A percentile compares a stretch with the other conserved stretches of the same genome.
Evolutionary conservation across 2,113 vertebrate genomes (phyloP).

Genomic region (Ptilorrhoa leucosticta): DNA sequence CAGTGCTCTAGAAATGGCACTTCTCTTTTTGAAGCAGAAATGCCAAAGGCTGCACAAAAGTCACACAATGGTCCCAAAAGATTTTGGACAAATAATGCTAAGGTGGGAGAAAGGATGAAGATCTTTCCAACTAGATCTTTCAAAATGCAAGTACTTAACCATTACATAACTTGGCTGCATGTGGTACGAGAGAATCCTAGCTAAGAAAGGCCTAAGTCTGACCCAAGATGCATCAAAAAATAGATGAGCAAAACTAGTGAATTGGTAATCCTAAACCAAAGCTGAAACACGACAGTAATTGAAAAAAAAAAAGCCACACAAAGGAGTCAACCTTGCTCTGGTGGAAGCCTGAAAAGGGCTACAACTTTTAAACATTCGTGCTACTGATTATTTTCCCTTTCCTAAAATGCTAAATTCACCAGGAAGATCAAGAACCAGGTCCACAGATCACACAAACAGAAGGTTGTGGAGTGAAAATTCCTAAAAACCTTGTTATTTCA

Average conservation of each 20-base stretch:
- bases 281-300: neutral
- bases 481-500: neutral
- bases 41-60: neutral
- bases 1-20: neutral
- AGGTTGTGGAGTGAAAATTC: neutral
- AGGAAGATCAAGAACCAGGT: neutral
- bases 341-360: neutral
- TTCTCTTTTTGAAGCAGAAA: neutral
- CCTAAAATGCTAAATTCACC: neutral
- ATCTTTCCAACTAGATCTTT: neutral
- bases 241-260: neutral
- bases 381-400: neutral
- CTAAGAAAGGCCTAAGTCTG: neutral
- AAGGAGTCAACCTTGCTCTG: neutral
- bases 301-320: neutral
- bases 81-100: neutral
- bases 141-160: neutral
- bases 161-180: neutral
- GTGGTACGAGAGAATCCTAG: neutral
- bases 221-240: neutral
- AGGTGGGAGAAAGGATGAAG: neutral
- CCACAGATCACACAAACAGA: neutral
- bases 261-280: neutral
- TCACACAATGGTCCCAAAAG: neutral
- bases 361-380: neutral